Percentiles rank a stretch among this genome's conserved stretches.
Conservation (phyloP, 2,888 invertebrate genomes). For the Leptopilina myrica region DNA sequence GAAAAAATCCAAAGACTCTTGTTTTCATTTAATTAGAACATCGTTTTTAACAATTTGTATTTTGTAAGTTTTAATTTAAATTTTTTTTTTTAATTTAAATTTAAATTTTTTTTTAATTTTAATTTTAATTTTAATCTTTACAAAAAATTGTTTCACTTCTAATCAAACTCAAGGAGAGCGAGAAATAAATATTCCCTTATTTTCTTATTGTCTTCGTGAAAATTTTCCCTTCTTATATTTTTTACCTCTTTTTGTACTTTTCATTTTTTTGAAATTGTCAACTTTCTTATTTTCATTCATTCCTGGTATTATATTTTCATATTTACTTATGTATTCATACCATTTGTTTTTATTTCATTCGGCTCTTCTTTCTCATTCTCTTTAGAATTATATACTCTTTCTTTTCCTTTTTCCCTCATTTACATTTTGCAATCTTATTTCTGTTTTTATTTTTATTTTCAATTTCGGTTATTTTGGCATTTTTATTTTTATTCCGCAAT, state of each 20-base stretch:
- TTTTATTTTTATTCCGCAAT: too few relatives aligned
- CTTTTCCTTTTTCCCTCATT: too few relatives aligned
- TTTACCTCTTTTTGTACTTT: background rate
- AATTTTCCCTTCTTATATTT: background rate
- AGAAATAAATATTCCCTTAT: background rate
- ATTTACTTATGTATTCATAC: background rate
- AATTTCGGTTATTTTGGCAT: too few relatives aligned
- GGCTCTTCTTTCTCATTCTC: background rate
- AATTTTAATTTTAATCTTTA: background rate
- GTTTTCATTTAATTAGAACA: conserved; percentile 6
- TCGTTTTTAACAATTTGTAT: background rate
- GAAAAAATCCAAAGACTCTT: background rate
- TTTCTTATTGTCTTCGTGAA: background rate
- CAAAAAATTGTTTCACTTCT: background rate
- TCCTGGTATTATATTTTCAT: background rate
- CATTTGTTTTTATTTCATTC: background rate
- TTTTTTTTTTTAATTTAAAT: too few relatives aligned
- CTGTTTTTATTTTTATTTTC: too few relatives aligned
- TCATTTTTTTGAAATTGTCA: background rate
- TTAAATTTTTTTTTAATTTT: too few relatives aligned
- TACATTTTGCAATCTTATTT: too few relatives aligned
- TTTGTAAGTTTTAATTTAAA: background rate
- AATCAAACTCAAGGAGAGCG: conserved; percentile 1
- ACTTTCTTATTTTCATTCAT: background rate
- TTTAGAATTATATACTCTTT: too few relatives aligned